phyloP scores from a whole-genome alignment of 1,140 invertebrate species.

The Spodoptera litura region DNA sequence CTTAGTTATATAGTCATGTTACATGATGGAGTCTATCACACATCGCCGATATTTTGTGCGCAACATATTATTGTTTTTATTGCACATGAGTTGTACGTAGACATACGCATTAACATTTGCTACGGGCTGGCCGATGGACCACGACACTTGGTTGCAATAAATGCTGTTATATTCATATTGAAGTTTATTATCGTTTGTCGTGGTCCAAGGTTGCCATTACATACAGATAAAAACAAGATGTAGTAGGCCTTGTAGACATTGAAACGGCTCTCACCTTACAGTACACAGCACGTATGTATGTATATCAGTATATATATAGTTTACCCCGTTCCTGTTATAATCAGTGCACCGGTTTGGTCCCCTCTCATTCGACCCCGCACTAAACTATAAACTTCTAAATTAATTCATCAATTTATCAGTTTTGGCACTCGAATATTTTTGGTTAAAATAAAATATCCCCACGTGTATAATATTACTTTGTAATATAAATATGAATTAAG shows the following conservation, averaged over 20 bases:
- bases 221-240: conserved; percentile 53
- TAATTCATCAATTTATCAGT: conserved; percentile 2
- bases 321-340: conserved; percentile 65
- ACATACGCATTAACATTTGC: conserved; percentile 29
- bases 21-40: conserved; percentile 76
- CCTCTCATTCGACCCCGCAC: conserved; percentile 49
- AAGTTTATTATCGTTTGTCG: conserved; percentile 34
- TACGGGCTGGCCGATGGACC: conserved; percentile 43
- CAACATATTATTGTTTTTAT: conserved; percentile 55
- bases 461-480: conserved; percentile 30
- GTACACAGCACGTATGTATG: conserved; percentile 1
- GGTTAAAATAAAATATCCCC: conserved; percentile 26
- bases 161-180: conserved; percentile 36
- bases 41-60: conserved; percentile 78
- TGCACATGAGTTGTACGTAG: conserved; percentile 42
- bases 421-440: conserved; percentile 41
- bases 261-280: conserved; percentile 65
- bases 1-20: conserved; percentile 57
- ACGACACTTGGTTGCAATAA: conserved; percentile 43
- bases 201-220: conserved; percentile 51
- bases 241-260: conserved; percentile 68
- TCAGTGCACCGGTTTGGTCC: conserved; percentile 84
- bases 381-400: conserved; percentile 19
- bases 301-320: conserved; percentile 64
- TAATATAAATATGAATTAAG: conserved; percentile 33